Conservation (phyloP, 2,797 vertebrate species). For the Buphagus erythrorhynchus region DNA sequence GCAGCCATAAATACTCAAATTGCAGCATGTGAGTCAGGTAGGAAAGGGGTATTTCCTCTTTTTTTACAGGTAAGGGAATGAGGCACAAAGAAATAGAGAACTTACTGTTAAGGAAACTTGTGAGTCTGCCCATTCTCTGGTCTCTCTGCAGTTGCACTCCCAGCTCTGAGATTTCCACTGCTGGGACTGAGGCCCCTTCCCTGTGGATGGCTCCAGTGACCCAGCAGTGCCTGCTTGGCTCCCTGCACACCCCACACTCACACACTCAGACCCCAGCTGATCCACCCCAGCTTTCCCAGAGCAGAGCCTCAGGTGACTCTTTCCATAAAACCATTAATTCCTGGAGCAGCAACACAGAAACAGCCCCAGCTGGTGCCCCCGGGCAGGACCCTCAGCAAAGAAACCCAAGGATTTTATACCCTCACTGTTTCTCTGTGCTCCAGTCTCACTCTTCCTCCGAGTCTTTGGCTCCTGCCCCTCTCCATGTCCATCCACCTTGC, state of each 20-base stretch:
- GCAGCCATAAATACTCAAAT: not conserved
- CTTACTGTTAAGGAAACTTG: not conserved
- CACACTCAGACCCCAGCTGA: not conserved
- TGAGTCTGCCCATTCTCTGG: not conserved
- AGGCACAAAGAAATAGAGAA: not conserved
- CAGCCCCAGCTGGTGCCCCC: not conserved
- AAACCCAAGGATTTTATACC: not conserved
- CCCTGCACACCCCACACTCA: not conserved
- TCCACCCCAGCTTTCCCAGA: not conserved
- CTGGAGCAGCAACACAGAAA: not conserved
- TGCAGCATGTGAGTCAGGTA: accelerated
- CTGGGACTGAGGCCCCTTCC: accelerated
- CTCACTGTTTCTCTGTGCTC: not conserved
- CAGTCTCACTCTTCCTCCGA: accelerated
- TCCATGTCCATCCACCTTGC: accelerated
- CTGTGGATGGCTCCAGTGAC: not conserved
- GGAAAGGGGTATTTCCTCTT: not conserved
- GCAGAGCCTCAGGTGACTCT: not conserved
- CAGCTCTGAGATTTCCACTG: not conserved
- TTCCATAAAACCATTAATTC: not conserved
- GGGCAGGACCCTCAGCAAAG: not conserved
- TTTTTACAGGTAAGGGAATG: not conserved
- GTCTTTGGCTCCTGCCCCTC: accelerated
- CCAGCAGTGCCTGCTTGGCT: accelerated
- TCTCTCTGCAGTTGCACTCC: accelerated